Conservation (phyloP, 2,797 vertebrate genomes). For the Sebastes minor region DNA sequence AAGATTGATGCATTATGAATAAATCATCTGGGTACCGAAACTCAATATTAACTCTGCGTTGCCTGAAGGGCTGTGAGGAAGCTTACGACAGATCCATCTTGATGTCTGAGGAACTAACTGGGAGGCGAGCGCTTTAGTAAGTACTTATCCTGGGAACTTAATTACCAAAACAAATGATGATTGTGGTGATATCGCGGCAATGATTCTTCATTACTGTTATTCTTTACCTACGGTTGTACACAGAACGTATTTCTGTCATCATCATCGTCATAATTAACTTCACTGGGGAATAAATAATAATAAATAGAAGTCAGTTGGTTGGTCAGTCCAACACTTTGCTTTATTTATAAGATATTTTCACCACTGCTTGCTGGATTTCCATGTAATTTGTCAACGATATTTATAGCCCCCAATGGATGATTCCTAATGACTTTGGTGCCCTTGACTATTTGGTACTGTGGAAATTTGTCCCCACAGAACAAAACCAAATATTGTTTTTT, state of each 20-base stretch:
- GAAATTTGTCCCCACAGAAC: not conserved
- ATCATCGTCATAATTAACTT: slow-evolving; percentile 17
- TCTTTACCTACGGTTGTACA: slow-evolving; percentile 55
- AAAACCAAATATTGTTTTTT: not conserved
- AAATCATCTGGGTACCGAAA: slow-evolving; percentile 70
- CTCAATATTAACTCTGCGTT: slow-evolving; percentile 71
- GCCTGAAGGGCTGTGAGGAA: slow-evolving; percentile 67
- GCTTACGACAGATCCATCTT: slow-evolving; percentile 67
- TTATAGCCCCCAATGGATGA: not conserved
- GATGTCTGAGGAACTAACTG: slow-evolving; percentile 63
- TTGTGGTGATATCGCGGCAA: slow-evolving; percentile 60
- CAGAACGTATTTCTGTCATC: slow-evolving; percentile 28
- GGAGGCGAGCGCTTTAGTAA: slow-evolving; percentile 57
- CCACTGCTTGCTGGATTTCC: not conserved
- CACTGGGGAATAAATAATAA: slow-evolving; percentile 24
- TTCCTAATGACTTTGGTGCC: not conserved
- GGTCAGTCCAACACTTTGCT: slow-evolving; percentile 5
- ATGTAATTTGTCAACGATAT: not conserved
- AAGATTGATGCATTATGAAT: slow-evolving; percentile 78
- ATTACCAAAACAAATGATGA: slow-evolving; percentile 77
- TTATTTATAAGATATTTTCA: not conserved
- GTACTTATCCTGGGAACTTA: slow-evolving; percentile 74
- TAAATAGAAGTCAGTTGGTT: slow-evolving; percentile 23
- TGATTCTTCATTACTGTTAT: slow-evolving; percentile 71
- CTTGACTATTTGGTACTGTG: not conserved